Percentiles rank a stretch among this genome's conserved stretches.
phyloP scores from a whole-genome alignment of 2,797 vertebrate genomes.

The Falco naumanni region DNA sequence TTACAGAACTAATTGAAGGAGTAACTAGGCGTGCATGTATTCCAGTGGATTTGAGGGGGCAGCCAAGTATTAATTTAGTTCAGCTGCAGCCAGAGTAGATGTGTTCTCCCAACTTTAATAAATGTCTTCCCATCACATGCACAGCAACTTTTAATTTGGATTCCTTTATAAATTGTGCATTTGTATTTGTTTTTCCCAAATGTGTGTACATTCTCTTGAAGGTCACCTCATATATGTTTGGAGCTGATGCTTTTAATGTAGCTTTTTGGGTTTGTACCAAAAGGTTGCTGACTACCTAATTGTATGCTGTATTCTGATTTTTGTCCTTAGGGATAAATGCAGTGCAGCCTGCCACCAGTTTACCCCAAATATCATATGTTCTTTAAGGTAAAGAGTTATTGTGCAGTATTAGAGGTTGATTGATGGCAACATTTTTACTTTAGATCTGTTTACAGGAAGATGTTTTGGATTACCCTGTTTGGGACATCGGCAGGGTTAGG shows the following conservation, averaged over 20 bases:
- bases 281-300: neutral
- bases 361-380: neutral
- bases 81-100: conserved; percentile 34
- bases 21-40: neutral
- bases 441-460: neutral
- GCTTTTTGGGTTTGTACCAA: neutral
- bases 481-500: neutral
- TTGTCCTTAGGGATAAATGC: neutral
- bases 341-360: neutral
- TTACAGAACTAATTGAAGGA: conserved; percentile 42
- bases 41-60: conserved; percentile 25
- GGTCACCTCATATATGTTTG: neutral
- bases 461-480: neutral
- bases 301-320: neutral
- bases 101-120: conserved; percentile 27
- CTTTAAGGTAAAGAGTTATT: neutral
- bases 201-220: neutral
- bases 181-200: neutral
- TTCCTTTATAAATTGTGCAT: neutral
- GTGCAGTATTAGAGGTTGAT: neutral
- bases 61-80: conserved; percentile 61
- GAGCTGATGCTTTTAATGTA: neutral
- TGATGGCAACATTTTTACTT: neutral
- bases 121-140: conserved; percentile 19
- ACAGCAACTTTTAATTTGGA: neutral